Evolutionary conservation across 2,113 vertebrate species (phyloP).

Genomic region (Barnardius zonarius): DNA sequence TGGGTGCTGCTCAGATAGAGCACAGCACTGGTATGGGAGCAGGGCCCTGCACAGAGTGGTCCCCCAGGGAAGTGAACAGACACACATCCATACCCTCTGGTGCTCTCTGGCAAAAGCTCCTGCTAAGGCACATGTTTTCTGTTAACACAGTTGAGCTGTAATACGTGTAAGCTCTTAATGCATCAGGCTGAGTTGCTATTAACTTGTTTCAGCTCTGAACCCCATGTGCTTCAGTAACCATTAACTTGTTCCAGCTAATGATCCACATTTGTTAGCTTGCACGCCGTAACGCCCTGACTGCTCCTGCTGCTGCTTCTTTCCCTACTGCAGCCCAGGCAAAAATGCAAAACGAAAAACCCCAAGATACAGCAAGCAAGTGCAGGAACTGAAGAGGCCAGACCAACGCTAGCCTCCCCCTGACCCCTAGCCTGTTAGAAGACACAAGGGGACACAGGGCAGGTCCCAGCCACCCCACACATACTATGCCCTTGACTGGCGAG

Average conservation of each 20-base stretch:
- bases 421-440: neutral
- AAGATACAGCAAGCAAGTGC: neutral
- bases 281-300: neutral
- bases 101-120: neutral
- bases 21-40: neutral
- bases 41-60: neutral
- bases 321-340: neutral
- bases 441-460: neutral
- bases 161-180: neutral
- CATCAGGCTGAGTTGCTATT: neutral
- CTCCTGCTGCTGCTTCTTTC: neutral
- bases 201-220: constrained; percentile 36
- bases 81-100: neutral
- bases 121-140: constrained; percentile 6
- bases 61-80: neutral
- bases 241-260: constrained; percentile 42
- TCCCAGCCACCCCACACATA: neutral
- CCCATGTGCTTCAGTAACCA: constrained; percentile 18
- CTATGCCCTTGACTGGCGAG: neutral
- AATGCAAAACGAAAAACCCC: neutral
- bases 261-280: neutral
- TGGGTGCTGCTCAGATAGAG: neutral
- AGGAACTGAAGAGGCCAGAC: neutral
- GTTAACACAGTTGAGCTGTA: neutral
- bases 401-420: neutral